A percentile compares a stretch with the other conserved stretches of the same genome.
Conservation (phyloP, 2,888 invertebrate species). For the Yponomeuta cagnagella region DNA sequence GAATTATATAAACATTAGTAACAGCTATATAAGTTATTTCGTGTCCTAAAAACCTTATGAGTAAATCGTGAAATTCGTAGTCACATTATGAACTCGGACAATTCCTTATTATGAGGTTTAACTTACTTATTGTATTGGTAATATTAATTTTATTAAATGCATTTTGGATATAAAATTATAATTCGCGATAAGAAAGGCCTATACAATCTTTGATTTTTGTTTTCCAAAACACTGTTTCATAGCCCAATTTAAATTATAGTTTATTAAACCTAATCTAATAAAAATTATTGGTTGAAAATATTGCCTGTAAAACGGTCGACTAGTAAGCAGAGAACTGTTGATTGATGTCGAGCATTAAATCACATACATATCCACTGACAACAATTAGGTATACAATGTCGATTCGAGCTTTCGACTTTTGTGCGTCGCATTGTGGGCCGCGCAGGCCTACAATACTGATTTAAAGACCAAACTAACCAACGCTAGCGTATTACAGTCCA, state of each 20-base stretch:
- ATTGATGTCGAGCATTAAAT: not conserved
- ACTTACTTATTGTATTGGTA: slow-evolving; percentile 23
- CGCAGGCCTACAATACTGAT: not conserved
- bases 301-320: slow-evolving; percentile 15
- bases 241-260: slow-evolving; percentile 14
- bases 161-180: slow-evolving; percentile 14
- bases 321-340: slow-evolving; percentile 15
- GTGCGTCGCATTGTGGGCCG: not conserved
- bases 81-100: slow-evolving; percentile 55
- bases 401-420: not conserved
- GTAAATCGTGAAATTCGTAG: slow-evolving; percentile 52
- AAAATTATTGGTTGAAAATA: slow-evolving; percentile 10
- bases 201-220: slow-evolving; percentile 10
- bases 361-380: not conserved
- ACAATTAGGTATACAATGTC: not conserved
- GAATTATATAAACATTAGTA: slow-evolving; percentile 32
- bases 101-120: slow-evolving; percentile 60
- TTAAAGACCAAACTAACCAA: not conserved
- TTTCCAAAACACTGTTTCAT: slow-evolving; percentile 13
- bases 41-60: slow-evolving; percentile 39
- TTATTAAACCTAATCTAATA: slow-evolving; percentile 15
- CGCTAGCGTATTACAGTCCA: not conserved
- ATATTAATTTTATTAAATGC: slow-evolving; percentile 21
- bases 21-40: slow-evolving; percentile 32
- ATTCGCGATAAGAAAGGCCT: not conserved